These are phyloP conservation scores for Hoplostethus atlanticus DNA, from an alignment of 2,797 vertebrate species.

Conservation along the genomic window DNA sequence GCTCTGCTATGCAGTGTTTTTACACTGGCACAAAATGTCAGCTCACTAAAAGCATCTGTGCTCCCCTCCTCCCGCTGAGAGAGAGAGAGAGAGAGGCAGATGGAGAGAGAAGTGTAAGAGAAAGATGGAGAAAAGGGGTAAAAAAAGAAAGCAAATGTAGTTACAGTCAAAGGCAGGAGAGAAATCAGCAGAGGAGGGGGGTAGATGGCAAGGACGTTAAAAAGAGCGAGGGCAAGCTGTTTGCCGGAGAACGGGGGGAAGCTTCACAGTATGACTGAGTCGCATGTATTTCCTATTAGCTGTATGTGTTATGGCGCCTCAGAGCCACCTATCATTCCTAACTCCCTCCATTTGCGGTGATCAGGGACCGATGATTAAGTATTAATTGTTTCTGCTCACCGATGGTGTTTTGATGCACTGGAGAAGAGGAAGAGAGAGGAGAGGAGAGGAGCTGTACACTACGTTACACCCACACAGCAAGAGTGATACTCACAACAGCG, in stretches of 20 bases:
- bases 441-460: conserved; percentile 34
- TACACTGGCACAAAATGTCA: conserved; percentile 81
- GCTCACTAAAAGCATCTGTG: conserved; percentile 78
- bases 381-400: conserved; percentile 44
- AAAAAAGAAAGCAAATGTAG: conserved; percentile 56
- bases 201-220: conserved; percentile 18
- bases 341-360: conserved; percentile 24
- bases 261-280: conserved; percentile 40
- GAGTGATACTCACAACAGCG: conserved; percentile 33
- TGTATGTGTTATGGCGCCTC: conserved; percentile 20
- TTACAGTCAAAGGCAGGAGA: conserved; percentile 49
- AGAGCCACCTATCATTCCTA: conserved; percentile 37
- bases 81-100: conserved; percentile 10
- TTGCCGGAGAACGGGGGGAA: conserved; percentile 44
- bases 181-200: conserved; percentile 27
- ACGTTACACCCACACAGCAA: conserved; percentile 23
- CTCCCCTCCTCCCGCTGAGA: conserved; percentile 61
- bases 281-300: conserved; percentile 50
- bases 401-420: conserved; percentile 46
- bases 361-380: conserved; percentile 39
- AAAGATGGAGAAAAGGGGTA: conserved; percentile 35
- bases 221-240: conserved; percentile 46
- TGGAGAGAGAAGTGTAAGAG: conserved; percentile 11
- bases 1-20: conserved; percentile 80
- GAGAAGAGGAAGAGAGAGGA: conserved; percentile 40